Evolutionary conservation across 2,888 invertebrate species (phyloP).

Genomic region (Hololepta plana): DNA sequence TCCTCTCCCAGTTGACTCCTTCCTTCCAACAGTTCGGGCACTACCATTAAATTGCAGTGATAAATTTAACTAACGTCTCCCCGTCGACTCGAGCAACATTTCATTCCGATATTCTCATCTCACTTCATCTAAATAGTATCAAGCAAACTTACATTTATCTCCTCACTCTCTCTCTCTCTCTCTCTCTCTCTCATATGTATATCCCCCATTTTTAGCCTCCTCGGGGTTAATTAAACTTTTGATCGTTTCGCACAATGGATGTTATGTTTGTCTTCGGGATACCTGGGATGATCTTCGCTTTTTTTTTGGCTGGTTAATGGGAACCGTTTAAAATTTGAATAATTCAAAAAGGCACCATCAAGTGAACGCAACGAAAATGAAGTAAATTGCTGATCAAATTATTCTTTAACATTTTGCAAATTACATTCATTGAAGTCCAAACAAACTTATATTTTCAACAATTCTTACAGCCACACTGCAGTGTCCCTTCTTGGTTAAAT

Average conservation of each 20-base stretch:
- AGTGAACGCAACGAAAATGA: no score
- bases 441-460: no score
- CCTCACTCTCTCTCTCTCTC: slow-evolving; percentile 3
- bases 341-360: no score
- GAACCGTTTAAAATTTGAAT: no score
- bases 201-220: slow-evolving; percentile 13
- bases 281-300: slow-evolving; percentile 11
- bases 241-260: slow-evolving; percentile 21
- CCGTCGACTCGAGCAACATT: slow-evolving; percentile 24
- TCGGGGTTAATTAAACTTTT: slow-evolving; percentile 24
- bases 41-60: slow-evolving; percentile 25
- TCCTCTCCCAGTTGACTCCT: no score
- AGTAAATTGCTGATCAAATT: no score
- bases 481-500: no score
- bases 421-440: no score
- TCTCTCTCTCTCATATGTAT: slow-evolving; percentile 10
- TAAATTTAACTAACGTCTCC: slow-evolving; percentile 27
- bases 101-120: slow-evolving; percentile 24
- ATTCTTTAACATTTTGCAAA: no score
- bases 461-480: no score
- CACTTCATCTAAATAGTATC: slow-evolving; percentile 14
- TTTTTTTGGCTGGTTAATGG: no score
- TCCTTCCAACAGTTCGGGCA: no score
- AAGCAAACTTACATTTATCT: slow-evolving; percentile 1
- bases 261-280: slow-evolving; percentile 18